phyloP scores from a whole-genome alignment of 2,113 vertebrate species.

The Brevimyrus niger region DNA sequence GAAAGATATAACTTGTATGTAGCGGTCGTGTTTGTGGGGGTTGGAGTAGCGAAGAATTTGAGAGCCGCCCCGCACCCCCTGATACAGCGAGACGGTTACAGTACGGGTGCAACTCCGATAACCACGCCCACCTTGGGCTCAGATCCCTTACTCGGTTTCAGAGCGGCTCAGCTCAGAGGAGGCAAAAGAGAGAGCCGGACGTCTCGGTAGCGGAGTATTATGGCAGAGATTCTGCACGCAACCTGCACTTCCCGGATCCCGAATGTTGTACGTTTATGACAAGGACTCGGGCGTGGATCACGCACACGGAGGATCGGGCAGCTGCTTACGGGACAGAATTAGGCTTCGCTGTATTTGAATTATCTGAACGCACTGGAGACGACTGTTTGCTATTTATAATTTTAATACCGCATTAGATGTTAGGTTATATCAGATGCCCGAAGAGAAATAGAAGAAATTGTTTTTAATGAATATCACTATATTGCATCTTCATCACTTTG shows the following conservation, averaged over 20 bases:
- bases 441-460: not conserved
- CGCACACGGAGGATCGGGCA: slow-evolving; percentile 42
- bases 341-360: not conserved
- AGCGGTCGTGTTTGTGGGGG: not conserved
- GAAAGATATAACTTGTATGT: not conserved
- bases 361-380: not conserved
- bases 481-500: not conserved
- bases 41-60: not conserved
- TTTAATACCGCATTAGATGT: not conserved
- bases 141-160: slow-evolving; percentile 46
- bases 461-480: not conserved
- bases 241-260: slow-evolving; percentile 44
- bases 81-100: slow-evolving; percentile 26
- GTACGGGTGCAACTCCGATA: slow-evolving; percentile 29
- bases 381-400: not conserved
- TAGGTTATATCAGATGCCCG: not conserved
- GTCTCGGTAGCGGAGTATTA: slow-evolving; percentile 25
- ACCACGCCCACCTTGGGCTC: slow-evolving; percentile 48
- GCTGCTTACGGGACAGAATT: not conserved
- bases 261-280: slow-evolving; percentile 44
- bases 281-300: slow-evolving; percentile 45
- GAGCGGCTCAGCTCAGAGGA: slow-evolving; percentile 35
- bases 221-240: slow-evolving; percentile 54
- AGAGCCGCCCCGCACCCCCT: not conserved
- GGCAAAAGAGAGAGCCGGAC: slow-evolving; percentile 20